Evolutionary conservation across 1,140 invertebrate genomes (phyloP).

Genomic region (Calosoma granatense): DNA sequence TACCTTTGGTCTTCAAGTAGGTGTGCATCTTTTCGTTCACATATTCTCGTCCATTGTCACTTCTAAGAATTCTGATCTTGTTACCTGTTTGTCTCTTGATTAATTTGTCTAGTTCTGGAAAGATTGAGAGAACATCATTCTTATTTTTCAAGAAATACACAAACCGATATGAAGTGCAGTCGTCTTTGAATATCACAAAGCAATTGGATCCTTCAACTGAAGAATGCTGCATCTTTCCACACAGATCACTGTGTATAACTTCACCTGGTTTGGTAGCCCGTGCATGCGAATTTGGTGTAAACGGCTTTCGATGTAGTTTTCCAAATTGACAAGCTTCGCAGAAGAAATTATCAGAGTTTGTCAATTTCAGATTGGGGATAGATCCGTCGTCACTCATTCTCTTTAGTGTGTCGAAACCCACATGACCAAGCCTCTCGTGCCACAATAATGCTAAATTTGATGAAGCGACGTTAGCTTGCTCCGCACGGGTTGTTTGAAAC

Average conservation of each 20-base stretch:
- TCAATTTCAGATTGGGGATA: slow-evolving; percentile 18
- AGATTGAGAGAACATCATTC: slow-evolving; percentile 21
- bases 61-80: slow-evolving; percentile 24
- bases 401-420: slow-evolving; percentile 14
- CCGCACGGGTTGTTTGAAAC: too few species aligned
- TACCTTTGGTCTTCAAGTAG: slow-evolving; percentile 23
- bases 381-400: slow-evolving; percentile 10
- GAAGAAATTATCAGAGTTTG: slow-evolving; percentile 17
- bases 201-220: slow-evolving; percentile 28
- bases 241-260: slow-evolving; percentile 31
- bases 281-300: slow-evolving; percentile 10
- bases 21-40: slow-evolving; percentile 18
- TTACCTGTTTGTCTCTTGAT: slow-evolving; percentile 27
- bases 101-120: slow-evolving; percentile 24
- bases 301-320: slow-evolving; percentile 18
- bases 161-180: slow-evolving; percentile 30
- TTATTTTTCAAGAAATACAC: slow-evolving; percentile 29
- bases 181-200: slow-evolving; percentile 34
- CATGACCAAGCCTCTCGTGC: slow-evolving; percentile 20
- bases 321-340: slow-evolving; percentile 18
- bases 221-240: slow-evolving; percentile 28
- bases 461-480: neutral
- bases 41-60: slow-evolving; percentile 28
- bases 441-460: slow-evolving; percentile 9
- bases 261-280: slow-evolving; percentile 21